Conservation (phyloP, 2,797 vertebrate species). For the Chrysolophus pictus region DNA sequence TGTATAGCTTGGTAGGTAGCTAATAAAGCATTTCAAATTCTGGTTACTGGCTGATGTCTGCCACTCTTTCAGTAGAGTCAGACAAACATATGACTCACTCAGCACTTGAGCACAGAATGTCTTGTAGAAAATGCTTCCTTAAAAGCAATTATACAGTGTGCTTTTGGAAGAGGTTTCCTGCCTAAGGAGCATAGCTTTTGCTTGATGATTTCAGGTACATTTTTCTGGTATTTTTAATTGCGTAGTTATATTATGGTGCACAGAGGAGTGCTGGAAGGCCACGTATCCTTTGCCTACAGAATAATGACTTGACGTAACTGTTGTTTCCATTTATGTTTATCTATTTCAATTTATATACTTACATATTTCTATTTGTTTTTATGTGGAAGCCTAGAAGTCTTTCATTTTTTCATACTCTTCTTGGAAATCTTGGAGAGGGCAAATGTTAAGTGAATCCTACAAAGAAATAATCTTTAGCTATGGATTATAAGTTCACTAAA, state of each 20-base stretch:
- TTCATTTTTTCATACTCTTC: not conserved
- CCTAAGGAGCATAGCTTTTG: slow-evolving; percentile 8
- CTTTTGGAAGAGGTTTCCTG: slow-evolving; percentile 30
- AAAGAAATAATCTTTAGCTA: not conserved
- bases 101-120: slow-evolving; percentile 5
- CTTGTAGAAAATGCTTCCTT: slow-evolving; percentile 58
- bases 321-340: not conserved
- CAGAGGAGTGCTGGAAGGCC: not conserved
- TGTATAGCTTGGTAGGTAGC: not conserved
- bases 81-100: slow-evolving; percentile 59
- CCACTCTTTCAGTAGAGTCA: not conserved
- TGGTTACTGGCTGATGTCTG: slow-evolving; percentile 28
- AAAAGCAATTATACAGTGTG: slow-evolving; percentile 27
- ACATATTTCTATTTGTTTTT: not conserved
- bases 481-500: not conserved
- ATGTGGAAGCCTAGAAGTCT: not conserved
- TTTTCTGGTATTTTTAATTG: not conserved
- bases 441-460: not conserved
- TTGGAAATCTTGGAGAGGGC: not conserved
- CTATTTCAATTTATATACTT: too few relatives aligned
- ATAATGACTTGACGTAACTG: not conserved
- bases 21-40: slow-evolving; percentile 48
- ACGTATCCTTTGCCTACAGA: not conserved
- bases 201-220: slow-evolving; percentile 53
- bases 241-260: not conserved